These are phyloP conservation scores for Fabriciana adippe DNA, from an alignment of 2,888 invertebrate species.

Conservation along the genomic window DNA sequence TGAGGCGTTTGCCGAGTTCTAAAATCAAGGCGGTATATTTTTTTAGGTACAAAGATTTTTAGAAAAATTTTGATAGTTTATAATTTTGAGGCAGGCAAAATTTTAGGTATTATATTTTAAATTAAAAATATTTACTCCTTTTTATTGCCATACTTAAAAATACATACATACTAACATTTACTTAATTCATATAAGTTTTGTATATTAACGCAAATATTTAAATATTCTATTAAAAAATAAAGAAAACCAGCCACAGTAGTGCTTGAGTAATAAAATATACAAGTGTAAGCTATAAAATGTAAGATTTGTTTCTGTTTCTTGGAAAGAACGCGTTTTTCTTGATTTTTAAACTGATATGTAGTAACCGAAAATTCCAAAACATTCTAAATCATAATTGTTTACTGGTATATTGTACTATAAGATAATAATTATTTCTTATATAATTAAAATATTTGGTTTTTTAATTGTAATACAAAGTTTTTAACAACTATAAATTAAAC, in stretches of 20 bases:
- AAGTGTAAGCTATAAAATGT: slow-evolving; percentile 7
- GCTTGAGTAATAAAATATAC: slow-evolving; percentile 14
- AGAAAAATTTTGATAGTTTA: slow-evolving; percentile 21
- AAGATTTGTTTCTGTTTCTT: slow-evolving; percentile 7
- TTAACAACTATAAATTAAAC: too few relatives aligned
- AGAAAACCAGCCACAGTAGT: not conserved
- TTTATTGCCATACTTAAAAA: too few relatives aligned
- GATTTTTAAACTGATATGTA: slow-evolving; percentile 7
- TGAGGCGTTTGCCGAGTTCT: slow-evolving; percentile 26
- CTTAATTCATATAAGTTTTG: too few relatives aligned
- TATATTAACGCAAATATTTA: not conserved
- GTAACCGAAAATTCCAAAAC: slow-evolving; percentile 1
- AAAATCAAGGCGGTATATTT: slow-evolving; percentile 25
- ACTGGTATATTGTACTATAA: too few relatives aligned
- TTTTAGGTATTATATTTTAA: not conserved
- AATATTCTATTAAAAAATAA: not conserved
- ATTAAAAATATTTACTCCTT: not conserved
- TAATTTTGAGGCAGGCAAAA: not conserved
- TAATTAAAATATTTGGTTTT: too few relatives aligned
- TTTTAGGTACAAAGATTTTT: slow-evolving; percentile 38
- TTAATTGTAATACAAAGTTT: too few relatives aligned
- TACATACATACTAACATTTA: too few relatives aligned
- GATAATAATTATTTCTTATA: too few relatives aligned
- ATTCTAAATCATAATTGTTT: too few relatives aligned
- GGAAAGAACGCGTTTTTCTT: not conserved